Percentiles rank a stretch among this genome's conserved stretches.
phyloP scores from a whole-genome alignment of 2,888 invertebrate species.

The Parnassius glacialis region DNA sequence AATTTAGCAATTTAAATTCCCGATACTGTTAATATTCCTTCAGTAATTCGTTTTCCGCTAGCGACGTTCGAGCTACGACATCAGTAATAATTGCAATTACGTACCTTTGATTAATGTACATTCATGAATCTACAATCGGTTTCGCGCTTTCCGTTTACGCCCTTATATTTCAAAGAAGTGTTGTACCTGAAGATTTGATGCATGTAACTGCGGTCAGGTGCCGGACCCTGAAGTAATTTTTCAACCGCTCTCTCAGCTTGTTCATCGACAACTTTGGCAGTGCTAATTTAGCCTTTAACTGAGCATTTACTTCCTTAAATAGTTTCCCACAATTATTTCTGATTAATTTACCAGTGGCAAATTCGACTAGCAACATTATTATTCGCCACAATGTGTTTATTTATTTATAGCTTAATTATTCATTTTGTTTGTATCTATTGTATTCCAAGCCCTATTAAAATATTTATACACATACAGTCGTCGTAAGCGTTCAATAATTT shows the following conservation, averaged over 20 bases:
- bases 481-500: slow-evolving; percentile 36
- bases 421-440: slow-evolving; percentile 37
- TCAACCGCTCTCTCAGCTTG: slow-evolving; percentile 18
- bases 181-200: slow-evolving; percentile 30
- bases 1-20: not conserved
- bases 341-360: not conserved
- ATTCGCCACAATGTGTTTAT: slow-evolving; percentile 3
- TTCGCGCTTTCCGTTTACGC: slow-evolving; percentile 31
- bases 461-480: slow-evolving; percentile 21
- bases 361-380: not conserved
- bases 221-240: slow-evolving; percentile 31
- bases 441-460: slow-evolving; percentile 23
- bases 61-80: slow-evolving; percentile 26
- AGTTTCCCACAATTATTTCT: not conserved
- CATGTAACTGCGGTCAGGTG: slow-evolving; percentile 31
- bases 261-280: slow-evolving; percentile 13
- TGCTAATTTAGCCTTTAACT: slow-evolving; percentile 1
- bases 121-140: slow-evolving; percentile 45
- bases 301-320: not conserved
- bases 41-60: slow-evolving; percentile 18
- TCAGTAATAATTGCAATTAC: slow-evolving; percentile 36
- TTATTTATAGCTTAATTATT: slow-evolving; percentile 32
- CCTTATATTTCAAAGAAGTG: slow-evolving; percentile 26
- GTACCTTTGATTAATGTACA: slow-evolving; percentile 55
- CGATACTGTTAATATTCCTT: slow-evolving; percentile 4